A percentile compares a stretch with the other conserved stretches of the same genome.
phyloP scores from a whole-genome alignment of 2,797 vertebrate genomes.

The Macroramphosus scolopax region DNA sequence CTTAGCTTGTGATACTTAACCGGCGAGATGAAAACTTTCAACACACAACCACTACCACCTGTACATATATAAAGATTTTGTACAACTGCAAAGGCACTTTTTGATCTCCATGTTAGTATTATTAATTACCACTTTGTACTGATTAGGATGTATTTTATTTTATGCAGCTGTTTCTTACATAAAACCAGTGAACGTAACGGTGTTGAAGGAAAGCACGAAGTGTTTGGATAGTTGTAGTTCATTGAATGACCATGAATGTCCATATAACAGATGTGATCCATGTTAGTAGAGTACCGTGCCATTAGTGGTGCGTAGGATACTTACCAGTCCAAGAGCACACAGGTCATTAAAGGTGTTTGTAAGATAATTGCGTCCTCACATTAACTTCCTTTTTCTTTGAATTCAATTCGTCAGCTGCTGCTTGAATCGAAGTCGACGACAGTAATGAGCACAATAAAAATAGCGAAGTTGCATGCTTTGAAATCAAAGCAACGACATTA shows the following conservation, averaged over 20 bases:
- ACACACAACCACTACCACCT: slow-evolving; percentile 41
- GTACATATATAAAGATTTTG: slow-evolving; percentile 47
- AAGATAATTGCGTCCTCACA: not conserved
- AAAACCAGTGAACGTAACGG: slow-evolving; percentile 53
- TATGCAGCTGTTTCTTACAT: too few species aligned
- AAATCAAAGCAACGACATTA: too few species aligned
- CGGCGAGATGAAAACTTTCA: too few species aligned
- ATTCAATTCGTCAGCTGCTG: too few species aligned
- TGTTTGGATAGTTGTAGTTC: too few species aligned
- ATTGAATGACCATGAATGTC: slow-evolving; percentile 7
- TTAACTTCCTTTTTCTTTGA: not conserved
- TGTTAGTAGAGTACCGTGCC: slow-evolving; percentile 12
- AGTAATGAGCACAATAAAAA: too few species aligned
- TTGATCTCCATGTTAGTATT: slow-evolving; percentile 38
- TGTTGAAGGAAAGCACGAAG: slow-evolving; percentile 44
- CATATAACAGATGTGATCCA: slow-evolving; percentile 17
- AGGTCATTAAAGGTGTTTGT: slow-evolving; percentile 23
- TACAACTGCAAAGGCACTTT: slow-evolving; percentile 55
- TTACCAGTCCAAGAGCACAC: slow-evolving; percentile 30
- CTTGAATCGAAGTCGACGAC: too few species aligned
- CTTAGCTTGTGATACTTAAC: too few species aligned
- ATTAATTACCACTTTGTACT: slow-evolving; percentile 36
- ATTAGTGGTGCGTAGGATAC: slow-evolving; percentile 8
- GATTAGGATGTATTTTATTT: too few species aligned
- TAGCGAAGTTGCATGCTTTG: too few species aligned